A percentile compares a stretch with the other conserved stretches of the same genome.
These are phyloP conservation scores for Pristionchus maxplancki DNA, from an alignment of 2,888 invertebrate genomes.

Conservation along the genomic window DNA sequence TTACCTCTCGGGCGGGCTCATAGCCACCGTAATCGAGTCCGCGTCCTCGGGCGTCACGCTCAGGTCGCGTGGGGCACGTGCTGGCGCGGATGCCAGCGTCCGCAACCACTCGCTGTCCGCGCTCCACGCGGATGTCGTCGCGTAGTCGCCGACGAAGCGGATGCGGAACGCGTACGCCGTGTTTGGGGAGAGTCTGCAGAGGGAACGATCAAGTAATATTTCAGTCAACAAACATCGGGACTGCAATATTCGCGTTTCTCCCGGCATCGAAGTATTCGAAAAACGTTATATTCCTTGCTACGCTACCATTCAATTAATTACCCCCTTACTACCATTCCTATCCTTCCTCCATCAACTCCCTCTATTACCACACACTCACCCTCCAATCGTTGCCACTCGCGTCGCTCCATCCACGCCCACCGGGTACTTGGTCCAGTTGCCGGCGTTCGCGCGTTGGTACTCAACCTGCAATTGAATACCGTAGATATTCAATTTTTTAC, in stretches of 20 bases:
- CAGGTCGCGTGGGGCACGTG: slow-evolving; percentile 83
- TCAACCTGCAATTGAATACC: slow-evolving; percentile 58
- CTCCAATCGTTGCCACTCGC: not conserved
- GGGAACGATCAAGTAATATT: slow-evolving; percentile 39
- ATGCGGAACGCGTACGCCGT: slow-evolving; percentile 88
- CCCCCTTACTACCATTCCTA: too few relatives aligned
- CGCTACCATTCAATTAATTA: too few relatives aligned
- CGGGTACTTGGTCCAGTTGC: slow-evolving; percentile 62
- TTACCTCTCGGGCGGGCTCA: slow-evolving; percentile 26
- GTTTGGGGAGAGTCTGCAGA: slow-evolving; percentile 85
- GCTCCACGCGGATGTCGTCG: slow-evolving; percentile 90
- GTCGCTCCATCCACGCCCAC: slow-evolving; percentile 22
- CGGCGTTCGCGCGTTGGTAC: slow-evolving; percentile 72
- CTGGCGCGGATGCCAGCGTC: slow-evolving; percentile 92
- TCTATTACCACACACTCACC: not conserved
- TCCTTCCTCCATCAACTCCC: too few relatives aligned
- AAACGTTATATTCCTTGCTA: too few relatives aligned
- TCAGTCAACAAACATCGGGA: too few relatives aligned
- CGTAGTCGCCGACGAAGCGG: slow-evolving; percentile 95
- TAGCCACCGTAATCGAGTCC: not conserved
- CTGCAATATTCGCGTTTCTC: too few relatives aligned
- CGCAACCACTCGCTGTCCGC: slow-evolving; percentile 89
- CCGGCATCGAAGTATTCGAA: too few relatives aligned
- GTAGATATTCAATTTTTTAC: not conserved
- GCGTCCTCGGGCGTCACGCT: slow-evolving; percentile 27